Evolutionary conservation across 2,888 invertebrate genomes (phyloP).

Genomic region (Myathropa florea): DNA sequence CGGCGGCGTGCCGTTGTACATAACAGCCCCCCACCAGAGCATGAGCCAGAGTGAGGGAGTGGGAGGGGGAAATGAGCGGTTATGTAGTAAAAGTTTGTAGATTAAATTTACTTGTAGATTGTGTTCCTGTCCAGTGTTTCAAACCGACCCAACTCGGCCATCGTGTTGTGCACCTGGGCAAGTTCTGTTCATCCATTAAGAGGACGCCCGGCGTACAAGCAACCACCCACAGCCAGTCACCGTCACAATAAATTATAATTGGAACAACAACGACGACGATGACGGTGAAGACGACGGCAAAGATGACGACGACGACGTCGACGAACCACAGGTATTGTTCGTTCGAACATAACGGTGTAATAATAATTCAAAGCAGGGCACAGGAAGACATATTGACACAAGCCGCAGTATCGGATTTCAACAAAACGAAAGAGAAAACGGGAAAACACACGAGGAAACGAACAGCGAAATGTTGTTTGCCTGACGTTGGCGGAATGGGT

Average conservation of each 20-base stretch:
- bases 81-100: constrained; percentile 24
- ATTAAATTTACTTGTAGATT: constrained; percentile 45
- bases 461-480: constrained; percentile 16
- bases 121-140: background rate
- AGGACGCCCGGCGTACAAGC: background rate
- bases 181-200: constrained; percentile 32
- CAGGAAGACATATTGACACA: constrained; percentile 64
- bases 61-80: background rate
- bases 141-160: background rate
- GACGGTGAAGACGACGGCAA: background rate
- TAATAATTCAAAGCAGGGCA: constrained; percentile 64
- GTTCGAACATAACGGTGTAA: constrained; percentile 58
- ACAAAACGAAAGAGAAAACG: background rate
- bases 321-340: constrained; percentile 34
- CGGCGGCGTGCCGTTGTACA: background rate
- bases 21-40: background rate
- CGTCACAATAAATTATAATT: constrained; percentile 59
- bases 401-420: constrained; percentile 52
- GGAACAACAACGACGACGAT: constrained; percentile 10
- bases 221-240: background rate
- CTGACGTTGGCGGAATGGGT: background rate
- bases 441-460: background rate
- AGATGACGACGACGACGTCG: background rate
- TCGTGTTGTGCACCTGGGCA: background rate
- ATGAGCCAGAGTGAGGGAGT: background rate